These are phyloP conservation scores for Plebejus melissa DNA, from an alignment of 2,888 invertebrate genomes.

Conservation along the genomic window DNA sequence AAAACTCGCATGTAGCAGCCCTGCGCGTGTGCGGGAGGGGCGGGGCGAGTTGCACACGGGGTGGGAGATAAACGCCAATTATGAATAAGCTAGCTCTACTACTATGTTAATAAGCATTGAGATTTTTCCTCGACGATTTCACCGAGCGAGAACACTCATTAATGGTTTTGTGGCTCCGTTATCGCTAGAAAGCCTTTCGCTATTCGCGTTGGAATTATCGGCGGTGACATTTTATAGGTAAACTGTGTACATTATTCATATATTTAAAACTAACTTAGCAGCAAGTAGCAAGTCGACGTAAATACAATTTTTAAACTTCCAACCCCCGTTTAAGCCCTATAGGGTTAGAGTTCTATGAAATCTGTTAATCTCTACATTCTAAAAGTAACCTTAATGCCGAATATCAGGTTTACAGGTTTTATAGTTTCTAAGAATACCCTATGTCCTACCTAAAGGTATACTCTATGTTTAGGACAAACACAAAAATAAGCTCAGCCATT, in stretches of 20 bases:
- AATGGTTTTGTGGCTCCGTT: conserved; percentile 67
- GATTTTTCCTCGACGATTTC: conserved; percentile 75
- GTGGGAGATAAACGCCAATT: conserved; percentile 69
- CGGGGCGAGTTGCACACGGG: conserved; percentile 52
- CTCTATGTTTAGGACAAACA: too few relatives aligned
- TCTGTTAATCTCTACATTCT: too few relatives aligned
- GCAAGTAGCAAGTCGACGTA: too few relatives aligned
- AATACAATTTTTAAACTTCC: too few relatives aligned
- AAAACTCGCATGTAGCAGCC: background rate
- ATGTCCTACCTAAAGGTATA: too few relatives aligned
- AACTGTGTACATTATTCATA: background rate
- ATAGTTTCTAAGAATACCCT: too few relatives aligned
- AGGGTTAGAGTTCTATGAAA: too few relatives aligned
- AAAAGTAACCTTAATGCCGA: too few relatives aligned
- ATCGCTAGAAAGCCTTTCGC: conserved; percentile 61
- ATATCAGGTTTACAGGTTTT: too few relatives aligned
- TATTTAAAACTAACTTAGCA: too few relatives aligned
- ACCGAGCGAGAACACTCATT: conserved; percentile 65
- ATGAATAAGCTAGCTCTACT: conserved; percentile 75
- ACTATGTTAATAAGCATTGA: conserved; percentile 72
- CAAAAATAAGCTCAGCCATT: too few relatives aligned
- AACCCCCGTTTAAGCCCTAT: too few relatives aligned
- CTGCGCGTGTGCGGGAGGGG: conserved; percentile 45
- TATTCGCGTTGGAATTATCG: conserved; percentile 39
- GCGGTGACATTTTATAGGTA: conserved; percentile 20